Evolutionary conservation across 92 coral and sea anemone species (phyloP), one percentile per base, ranked within the genome.

Genomic region (Phenganax marumi): DNA sequence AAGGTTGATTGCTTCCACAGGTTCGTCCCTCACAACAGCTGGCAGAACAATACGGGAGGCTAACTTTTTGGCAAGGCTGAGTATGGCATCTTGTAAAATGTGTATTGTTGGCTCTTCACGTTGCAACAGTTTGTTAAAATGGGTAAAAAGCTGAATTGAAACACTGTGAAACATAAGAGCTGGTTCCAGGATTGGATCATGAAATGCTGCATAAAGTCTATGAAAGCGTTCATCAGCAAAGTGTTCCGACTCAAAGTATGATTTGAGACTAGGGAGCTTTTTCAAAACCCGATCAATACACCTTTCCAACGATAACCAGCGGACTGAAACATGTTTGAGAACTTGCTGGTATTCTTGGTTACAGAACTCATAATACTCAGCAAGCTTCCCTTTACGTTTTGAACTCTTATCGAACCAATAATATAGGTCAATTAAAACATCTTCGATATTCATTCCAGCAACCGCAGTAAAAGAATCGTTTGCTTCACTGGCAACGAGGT

Each of bases 361-460:
- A 54, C 86, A 83, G 58, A 83, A 83, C n/a, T 83, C 86, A 71
- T 55, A 52, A 73, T 83, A 83, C 57, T 83, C 74, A 26, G 81
- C 73, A 19, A 83, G 81, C 80, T 70, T 70, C 0, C 86, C 86
- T 56, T 82, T 82, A 6, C 86, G 66, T 39, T 82, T 82, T n/a
- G 86, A 68, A 54, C 86, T 70, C 50, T 82, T 82, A 64, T 82
- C 86, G 46, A 82, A 82, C 86, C 86, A 82, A 55, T 71, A 82
- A 21, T 10, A 82, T 70, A 82, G 49, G 80, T 82, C 86, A 2
- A 82, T 82, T 17, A 70, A 80, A 46, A 82, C 84, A 82, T 71
- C 77, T 57, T 82, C 80, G 3, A 55, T 70, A 55, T 82, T 71
- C 11, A 82, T 46, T 26, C 57, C 86, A 70, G 55, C 53, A 24